Evolutionary conservation across 2,113 vertebrate genomes (phyloP), one percentile per base, ranked within the genome.

Genomic region (Callopanchax toddi): DNA sequence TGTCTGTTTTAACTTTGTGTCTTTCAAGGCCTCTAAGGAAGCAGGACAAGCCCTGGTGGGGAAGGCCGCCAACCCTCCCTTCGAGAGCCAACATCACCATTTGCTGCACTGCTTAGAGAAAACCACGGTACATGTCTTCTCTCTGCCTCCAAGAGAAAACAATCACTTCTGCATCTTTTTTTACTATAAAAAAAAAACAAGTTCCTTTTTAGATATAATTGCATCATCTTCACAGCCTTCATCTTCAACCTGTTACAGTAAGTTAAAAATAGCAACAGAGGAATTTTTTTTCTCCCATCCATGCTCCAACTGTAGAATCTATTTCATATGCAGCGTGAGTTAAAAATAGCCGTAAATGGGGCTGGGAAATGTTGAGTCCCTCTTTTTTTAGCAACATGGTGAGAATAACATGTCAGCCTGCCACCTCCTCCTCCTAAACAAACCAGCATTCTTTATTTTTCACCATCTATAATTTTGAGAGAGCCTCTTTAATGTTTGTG

Each of bases 101-200:
- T 93, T 99, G 82, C 94, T 99, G 83, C 97, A 98, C 90, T 99
- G 97, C 90, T 91, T 99, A 87, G 97, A 99, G 92, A 99, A 98
- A 91, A 98, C 97, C 70, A 99, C 97, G 94, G 97, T 99, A 95
- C 94, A 32, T 32, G 29, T 32, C 29, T 32, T 32, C 29, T 32
- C 29, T 32, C 10, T 20, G 18, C 18, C 12, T 53, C 8, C 1
- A 32, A 21, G 40, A 17, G 48, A 40, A 68, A 67, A 64, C 40
- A 60, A 40, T 45, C 59, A 22, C 42, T 56, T 34, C 58, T 39
- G 6, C 9, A 20, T 44, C 1, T 44, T 44, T 44, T 44, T 20
- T 44, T 44, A 53, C 44, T 78, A 45, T 34, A 52, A 83, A 74
- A 23, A 26, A 26, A 46, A 57, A 69, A 60, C 32, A 36, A 10